These are phyloP conservation scores for Aspidiotus rigidus DNA, from an alignment of 2,888 invertebrate species.

Conservation along the genomic window DNA sequence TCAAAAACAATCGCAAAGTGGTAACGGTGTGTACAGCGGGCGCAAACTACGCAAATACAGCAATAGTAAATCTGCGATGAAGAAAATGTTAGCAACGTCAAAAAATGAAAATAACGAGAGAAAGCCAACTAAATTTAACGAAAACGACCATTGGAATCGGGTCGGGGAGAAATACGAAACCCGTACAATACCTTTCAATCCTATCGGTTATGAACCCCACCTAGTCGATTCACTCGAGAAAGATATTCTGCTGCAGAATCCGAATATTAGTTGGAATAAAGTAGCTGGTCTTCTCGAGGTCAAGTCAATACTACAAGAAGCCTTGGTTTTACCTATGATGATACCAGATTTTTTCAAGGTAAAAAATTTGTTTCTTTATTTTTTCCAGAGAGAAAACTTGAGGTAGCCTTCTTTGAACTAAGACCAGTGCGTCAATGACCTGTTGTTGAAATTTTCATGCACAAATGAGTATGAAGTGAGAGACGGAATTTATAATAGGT, in stretches of 20 bases:
- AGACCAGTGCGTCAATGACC: background rate
- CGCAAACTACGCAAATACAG: slow-evolving; percentile 28
- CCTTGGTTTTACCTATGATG: slow-evolving; percentile 73
- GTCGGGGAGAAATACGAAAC: slow-evolving; percentile 29
- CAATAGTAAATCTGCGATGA: slow-evolving; percentile 24
- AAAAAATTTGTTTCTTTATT: slow-evolving; percentile 19
- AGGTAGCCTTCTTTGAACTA: background rate
- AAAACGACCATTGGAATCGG: slow-evolving; percentile 13
- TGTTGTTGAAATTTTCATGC: background rate
- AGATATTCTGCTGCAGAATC: slow-evolving; percentile 73
- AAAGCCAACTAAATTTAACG: slow-evolving; percentile 9
- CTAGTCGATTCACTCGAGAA: slow-evolving; percentile 74
- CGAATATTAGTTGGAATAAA: slow-evolving; percentile 71
- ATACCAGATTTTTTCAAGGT: slow-evolving; percentile 84
- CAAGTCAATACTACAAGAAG: slow-evolving; percentile 70
- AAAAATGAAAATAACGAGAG: background rate
- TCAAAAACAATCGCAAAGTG: slow-evolving; percentile 31
- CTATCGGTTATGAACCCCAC: slow-evolving; percentile 49
- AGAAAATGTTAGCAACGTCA: slow-evolving; percentile 25
- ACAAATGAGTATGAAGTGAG: background rate
- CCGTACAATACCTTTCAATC: slow-evolving; percentile 17
- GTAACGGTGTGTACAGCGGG: background rate
- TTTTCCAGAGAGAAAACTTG: background rate
- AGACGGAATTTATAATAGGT: too few species aligned
- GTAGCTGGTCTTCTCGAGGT: slow-evolving; percentile 66